A percentile compares a stretch with the other conserved stretches of the same genome.
Conservation (phyloP, 2,888 invertebrate genomes). For the Cyaniris semiargus region DNA sequence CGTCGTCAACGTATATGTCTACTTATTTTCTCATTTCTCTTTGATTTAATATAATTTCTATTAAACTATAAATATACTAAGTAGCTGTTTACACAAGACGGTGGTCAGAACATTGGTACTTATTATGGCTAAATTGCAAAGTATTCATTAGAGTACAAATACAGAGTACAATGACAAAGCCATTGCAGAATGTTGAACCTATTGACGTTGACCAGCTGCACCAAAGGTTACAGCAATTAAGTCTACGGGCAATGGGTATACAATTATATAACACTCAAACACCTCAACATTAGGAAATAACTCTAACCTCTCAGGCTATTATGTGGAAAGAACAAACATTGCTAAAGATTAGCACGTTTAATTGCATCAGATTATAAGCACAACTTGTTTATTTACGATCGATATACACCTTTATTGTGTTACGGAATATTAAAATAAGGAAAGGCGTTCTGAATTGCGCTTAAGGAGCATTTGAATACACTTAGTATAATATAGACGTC, state of each 20-base stretch:
- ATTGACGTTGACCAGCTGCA: neutral
- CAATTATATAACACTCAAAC: conserved; percentile 19
- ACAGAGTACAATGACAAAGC: neutral
- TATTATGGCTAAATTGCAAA: neutral
- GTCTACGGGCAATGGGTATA: neutral
- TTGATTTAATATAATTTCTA: neutral
- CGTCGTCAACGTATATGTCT: neutral
- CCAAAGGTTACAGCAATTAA: conserved; percentile 13
- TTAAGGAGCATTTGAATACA: neutral
- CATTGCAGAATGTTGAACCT: neutral
- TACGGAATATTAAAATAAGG: neutral
- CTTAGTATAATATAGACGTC: neutral
- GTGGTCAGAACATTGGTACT: neutral
- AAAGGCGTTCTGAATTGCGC: neutral
- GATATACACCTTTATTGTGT: neutral
- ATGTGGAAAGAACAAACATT: conserved; percentile 29
- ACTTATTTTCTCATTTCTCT: neutral
- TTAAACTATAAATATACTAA: neutral
- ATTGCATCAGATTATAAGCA: conserved; percentile 9
- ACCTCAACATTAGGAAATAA: conserved; percentile 16
- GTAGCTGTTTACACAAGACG: too few species aligned
- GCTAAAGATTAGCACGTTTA: conserved; percentile 25
- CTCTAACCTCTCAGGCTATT: neutral
- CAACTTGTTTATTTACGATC: conserved; percentile 9
- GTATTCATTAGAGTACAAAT: neutral